Percentiles rank a stretch among this genome's conserved stretches.
These are phyloP conservation scores for Pilophorus perplexus DNA, from an alignment of 2,888 invertebrate genomes.

Conservation along the genomic window DNA sequence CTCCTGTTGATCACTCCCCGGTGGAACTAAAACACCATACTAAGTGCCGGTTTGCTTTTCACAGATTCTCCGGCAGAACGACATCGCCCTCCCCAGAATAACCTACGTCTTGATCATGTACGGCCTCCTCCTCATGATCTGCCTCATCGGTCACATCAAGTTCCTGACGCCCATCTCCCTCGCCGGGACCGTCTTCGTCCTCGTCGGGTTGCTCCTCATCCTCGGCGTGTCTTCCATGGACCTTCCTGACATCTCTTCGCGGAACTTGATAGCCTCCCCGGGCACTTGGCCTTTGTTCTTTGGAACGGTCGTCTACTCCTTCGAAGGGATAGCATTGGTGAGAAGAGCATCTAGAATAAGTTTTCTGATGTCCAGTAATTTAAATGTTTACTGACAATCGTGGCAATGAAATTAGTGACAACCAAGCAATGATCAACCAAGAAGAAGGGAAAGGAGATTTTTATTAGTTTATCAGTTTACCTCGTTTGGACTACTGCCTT, in stretches of 20 bases:
- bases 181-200: constrained; percentile 74
- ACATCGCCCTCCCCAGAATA: neutral
- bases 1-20: too few species aligned
- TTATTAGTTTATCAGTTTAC: too few species aligned
- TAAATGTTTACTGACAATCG: too few species aligned
- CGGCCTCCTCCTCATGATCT: neutral
- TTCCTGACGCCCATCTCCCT: constrained; percentile 73
- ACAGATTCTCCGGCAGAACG: too few species aligned
- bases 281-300: constrained; percentile 73
- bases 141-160: constrained; percentile 71
- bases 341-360: too few species aligned
- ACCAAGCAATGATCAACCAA: too few species aligned
- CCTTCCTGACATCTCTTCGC: constrained; percentile 62
- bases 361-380: too few species aligned
- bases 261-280: constrained; percentile 59
- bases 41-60: too few species aligned
- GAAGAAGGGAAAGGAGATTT: too few species aligned
- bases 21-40: too few species aligned
- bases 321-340: constrained; percentile 90
- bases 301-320: constrained; percentile 92
- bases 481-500: too few species aligned
- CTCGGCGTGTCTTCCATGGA: constrained; percentile 71
- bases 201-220: constrained; percentile 69
- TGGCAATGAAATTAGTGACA: too few species aligned
- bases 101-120: constrained; percentile 3